These are phyloP conservation scores for Corapipo altera DNA, from an alignment of 2,113 vertebrate genomes.

Conservation along the genomic window DNA sequence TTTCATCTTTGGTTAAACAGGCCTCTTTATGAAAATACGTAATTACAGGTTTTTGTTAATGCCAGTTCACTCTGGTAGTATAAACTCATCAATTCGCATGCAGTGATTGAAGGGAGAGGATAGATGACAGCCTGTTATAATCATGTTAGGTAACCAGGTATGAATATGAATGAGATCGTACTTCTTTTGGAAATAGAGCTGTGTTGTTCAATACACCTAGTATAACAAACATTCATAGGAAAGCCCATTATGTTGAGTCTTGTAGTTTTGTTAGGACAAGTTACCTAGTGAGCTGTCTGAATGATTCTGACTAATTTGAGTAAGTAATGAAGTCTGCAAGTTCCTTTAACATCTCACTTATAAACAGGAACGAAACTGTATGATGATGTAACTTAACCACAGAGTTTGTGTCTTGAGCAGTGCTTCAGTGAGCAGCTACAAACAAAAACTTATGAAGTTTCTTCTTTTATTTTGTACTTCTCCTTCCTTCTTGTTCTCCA, in stretches of 20 bases:
- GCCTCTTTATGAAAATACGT: not conserved
- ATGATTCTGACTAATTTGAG: not conserved
- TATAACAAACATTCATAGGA: not conserved
- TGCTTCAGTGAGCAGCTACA: not conserved
- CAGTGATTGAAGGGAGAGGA: not conserved
- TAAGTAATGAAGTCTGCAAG: not conserved
- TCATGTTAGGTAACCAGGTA: conserved; percentile 24
- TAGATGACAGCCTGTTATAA: conserved; percentile 26
- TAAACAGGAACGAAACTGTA: not conserved
- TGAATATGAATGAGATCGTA: conserved; percentile 33
- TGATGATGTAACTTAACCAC: not conserved
- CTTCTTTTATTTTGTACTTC: not conserved
- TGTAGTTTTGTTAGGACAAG: not conserved
- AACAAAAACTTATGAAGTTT: not conserved
- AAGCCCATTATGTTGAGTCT: not conserved
- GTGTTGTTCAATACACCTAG: not conserved
- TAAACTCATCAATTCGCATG: conserved; percentile 5
- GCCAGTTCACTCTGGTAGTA: not conserved
- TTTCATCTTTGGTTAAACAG: not conserved
- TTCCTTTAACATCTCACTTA: not conserved
- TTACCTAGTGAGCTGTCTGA: not conserved
- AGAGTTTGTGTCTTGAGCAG: not conserved
- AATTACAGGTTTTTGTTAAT: not conserved
- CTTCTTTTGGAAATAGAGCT: conserved; percentile 8
- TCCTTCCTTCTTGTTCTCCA: not conserved